These are phyloP conservation scores for Carterocephalus palaemon DNA, from an alignment of 2,888 invertebrate species.

Conservation along the genomic window DNA sequence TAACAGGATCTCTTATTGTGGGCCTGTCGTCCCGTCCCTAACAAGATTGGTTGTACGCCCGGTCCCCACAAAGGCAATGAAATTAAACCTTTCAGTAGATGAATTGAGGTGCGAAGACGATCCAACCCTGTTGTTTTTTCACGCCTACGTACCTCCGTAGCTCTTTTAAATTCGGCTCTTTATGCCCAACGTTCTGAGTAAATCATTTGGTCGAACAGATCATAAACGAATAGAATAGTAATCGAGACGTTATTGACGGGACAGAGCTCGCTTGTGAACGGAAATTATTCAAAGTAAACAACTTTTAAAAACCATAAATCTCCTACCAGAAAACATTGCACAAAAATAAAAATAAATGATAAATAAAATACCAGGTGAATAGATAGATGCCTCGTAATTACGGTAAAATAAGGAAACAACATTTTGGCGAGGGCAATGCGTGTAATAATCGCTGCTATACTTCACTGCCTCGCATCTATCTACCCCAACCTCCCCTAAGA, in stretches of 20 bases:
- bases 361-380: slow-evolving; percentile 49
- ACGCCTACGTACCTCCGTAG: slow-evolving; percentile 7
- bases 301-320: too few species aligned
- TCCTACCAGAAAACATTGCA: too few species aligned
- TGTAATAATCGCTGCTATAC: slow-evolving; percentile 68
- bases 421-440: slow-evolving; percentile 58
- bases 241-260: too few species aligned
- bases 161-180: slow-evolving; percentile 15
- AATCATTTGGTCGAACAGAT: slow-evolving; percentile 8
- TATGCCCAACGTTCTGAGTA: too few species aligned
- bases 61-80: slow-evolving; percentile 48
- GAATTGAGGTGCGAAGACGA: slow-evolving; percentile 44
- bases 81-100: slow-evolving; percentile 42
- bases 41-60: slow-evolving; percentile 58
- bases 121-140: slow-evolving; percentile 16
- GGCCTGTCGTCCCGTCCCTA: slow-evolving; percentile 55
- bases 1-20: slow-evolving; percentile 60
- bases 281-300: too few species aligned
- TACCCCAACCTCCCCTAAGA: slow-evolving; percentile 45
- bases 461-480: slow-evolving; percentile 55
- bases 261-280: too few species aligned
- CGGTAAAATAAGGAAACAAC: slow-evolving; percentile 39
- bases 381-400: slow-evolving; percentile 27
- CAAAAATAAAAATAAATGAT: neutral
- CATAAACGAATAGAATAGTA: neutral